A percentile compares a stretch with the other conserved stretches of the same genome.
Conservation (phyloP, 1,140 invertebrate species). For the Drosophila subobscura region DNA sequence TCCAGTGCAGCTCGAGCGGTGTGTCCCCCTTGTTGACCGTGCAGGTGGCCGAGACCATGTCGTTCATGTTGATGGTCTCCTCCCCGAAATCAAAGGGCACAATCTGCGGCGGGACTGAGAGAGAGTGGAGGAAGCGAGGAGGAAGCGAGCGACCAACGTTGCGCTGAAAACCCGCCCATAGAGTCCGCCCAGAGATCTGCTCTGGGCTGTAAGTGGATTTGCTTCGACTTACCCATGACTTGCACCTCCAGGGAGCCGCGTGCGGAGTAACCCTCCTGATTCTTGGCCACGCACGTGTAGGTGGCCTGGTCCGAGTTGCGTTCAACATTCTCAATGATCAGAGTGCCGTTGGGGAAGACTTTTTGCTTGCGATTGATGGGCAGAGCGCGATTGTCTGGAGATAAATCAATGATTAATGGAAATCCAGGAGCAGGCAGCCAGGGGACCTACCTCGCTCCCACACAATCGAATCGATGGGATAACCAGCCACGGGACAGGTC, state of each 20-base stretch:
- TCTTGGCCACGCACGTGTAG: conserved; percentile 96
- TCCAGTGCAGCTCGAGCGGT: conserved; percentile 91
- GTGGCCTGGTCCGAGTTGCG: conserved; percentile 95
- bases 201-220: conserved; percentile 26
- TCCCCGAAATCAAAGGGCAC: conserved; percentile 89
- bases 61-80: conserved; percentile 89
- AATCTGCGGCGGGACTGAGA: conserved; percentile 88
- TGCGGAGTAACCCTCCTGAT: conserved; percentile 94
- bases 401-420: background rate
- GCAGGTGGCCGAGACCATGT: conserved; percentile 90
- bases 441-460: conserved; percentile 92
- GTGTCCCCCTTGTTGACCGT: conserved; percentile 93
- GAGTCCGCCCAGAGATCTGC: conserved; percentile 28
- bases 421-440: background rate
- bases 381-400: conserved; percentile 86
- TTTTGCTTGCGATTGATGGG: conserved; percentile 98
- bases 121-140: conserved; percentile 11
- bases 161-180: conserved; percentile 57
- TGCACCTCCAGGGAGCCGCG: conserved; percentile 94
- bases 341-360: conserved; percentile 95
- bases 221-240: conserved; percentile 94
- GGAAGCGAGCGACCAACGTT: conserved; percentile 59
- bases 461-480: conserved; percentile 95
- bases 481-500: conserved; percentile 96
- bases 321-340: conserved; percentile 97